phyloP scores from a whole-genome alignment of 2,888 invertebrate species.

The Gortyna flavago region DNA sequence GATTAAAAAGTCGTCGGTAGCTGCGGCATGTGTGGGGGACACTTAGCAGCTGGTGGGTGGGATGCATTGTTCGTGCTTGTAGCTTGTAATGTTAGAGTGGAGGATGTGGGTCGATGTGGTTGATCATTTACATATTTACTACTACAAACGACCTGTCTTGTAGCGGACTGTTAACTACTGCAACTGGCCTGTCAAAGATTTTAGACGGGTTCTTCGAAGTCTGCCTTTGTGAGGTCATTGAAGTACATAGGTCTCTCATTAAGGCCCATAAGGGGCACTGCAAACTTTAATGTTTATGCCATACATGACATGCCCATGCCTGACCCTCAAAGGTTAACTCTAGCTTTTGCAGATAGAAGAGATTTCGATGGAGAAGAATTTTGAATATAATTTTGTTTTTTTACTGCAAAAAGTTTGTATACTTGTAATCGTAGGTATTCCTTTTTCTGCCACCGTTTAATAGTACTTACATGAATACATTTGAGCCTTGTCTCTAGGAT shows the following conservation, averaged over 20 bases:
- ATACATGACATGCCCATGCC: too few relatives aligned
- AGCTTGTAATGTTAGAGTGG: neutral
- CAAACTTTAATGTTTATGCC: neutral
- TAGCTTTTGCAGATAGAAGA: neutral
- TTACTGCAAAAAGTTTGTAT: neutral
- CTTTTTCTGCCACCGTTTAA: neutral
- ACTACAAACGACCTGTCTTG: constrained; percentile 22
- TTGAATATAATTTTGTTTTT: neutral
- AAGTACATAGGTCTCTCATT: neutral
- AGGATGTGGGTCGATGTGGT: neutral
- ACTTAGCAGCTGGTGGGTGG: constrained; percentile 62
- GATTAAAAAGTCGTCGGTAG: constrained; percentile 57
- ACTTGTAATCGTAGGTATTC: neutral
- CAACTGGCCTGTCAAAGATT: too few relatives aligned
- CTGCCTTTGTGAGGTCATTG: too few relatives aligned
- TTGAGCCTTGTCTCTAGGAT: neutral
- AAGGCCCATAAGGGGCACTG: neutral
- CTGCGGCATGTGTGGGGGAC: constrained; percentile 57
- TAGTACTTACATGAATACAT: neutral
- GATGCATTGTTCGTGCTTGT: constrained; percentile 34
- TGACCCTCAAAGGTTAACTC: too few relatives aligned
- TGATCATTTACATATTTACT: constrained; percentile 23
- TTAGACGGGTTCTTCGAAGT: neutral
- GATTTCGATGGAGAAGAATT: neutral
- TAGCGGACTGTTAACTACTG: neutral